Evolutionary conservation across 2,797 vertebrate genomes (phyloP), one percentile per base, ranked within the genome.

Genomic region (Furcifer pardalis): DNA sequence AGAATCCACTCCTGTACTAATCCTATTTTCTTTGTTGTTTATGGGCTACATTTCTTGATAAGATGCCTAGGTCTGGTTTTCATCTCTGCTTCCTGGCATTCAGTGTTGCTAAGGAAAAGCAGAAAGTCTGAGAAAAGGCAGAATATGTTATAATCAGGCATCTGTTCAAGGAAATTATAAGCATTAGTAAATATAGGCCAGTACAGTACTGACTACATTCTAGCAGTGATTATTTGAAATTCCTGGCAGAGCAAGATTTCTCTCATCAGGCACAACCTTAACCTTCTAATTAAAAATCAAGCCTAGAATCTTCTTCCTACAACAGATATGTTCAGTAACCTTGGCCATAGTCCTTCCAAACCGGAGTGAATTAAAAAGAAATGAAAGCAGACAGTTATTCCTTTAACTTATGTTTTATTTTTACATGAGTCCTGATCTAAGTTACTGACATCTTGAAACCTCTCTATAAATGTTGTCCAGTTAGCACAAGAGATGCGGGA

Each of bases 101-200:
- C 60, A 75, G 62, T 85, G 77, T 37, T 75, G 35, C 52, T 42
- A 76, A 15, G 40, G n/a, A 75, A 82, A n/a, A 62, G 30, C 69
- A 82, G 37, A 77, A n/a, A 17, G 40, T 4, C 63, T 35, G 52
- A 62, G 59, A 79, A 72, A 74, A 52, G 25, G 10, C 46, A 63
- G 12, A 25, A 1, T 60, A 65, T 6, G 21, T 72, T 81, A 42
- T 46, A 42, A 81, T 40, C 19, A 79, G 59, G 32, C 25, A 25
- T 23, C 32, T 73, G 37, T 68, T 69, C 68, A 40, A 27, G 12
- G n/a, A 15, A 37, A 63, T 74, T 52, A 49, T 27, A n/a, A 37
- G 7, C 23, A 49, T 37, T 75, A 40, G 32, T 62, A 19, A n/a
- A 60, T 25, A 27, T 74, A 49, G 35, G 12, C 8, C 35, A n/a